Conservation (phyloP, 2,888 invertebrate species). For the Noctuana brunneofusca region DNA sequence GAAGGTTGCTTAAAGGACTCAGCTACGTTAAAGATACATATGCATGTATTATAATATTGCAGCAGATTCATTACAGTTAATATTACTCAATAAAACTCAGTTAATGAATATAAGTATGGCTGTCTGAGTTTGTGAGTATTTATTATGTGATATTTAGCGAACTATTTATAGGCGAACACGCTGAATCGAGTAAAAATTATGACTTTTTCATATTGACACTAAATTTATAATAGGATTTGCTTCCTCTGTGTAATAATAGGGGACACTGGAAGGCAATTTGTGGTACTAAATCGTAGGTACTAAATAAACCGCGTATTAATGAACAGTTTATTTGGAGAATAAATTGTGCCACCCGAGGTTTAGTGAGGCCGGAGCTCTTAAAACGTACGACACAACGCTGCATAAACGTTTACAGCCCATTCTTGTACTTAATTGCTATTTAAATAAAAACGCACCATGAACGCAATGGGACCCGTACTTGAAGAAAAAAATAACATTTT, state of each 20-base stretch:
- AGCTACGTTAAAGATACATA: too few relatives aligned
- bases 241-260: slow-evolving; percentile 15
- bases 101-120: too few relatives aligned
- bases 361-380: slow-evolving; percentile 57
- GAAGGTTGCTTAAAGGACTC: too few relatives aligned
- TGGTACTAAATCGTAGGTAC: slow-evolving; percentile 27
- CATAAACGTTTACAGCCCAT: slow-evolving; percentile 78
- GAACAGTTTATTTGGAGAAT: slow-evolving; percentile 56
- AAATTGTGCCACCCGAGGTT: slow-evolving; percentile 35
- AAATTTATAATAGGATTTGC: neutral
- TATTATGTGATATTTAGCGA: too few relatives aligned
- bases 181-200: neutral
- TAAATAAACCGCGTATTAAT: slow-evolving; percentile 37
- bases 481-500: slow-evolving; percentile 21
- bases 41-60: too few relatives aligned
- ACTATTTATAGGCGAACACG: neutral
- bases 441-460: slow-evolving; percentile 78
- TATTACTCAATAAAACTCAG: too few relatives aligned
- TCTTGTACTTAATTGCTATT: slow-evolving; percentile 80
- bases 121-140: too few relatives aligned
- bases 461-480: slow-evolving; percentile 57
- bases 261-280: slow-evolving; percentile 21
- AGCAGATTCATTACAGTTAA: too few relatives aligned
- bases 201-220: neutral
- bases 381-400: slow-evolving; percentile 66